phyloP scores from a whole-genome alignment of 2,797 vertebrate species.

The Rachycentron canadum region DNA sequence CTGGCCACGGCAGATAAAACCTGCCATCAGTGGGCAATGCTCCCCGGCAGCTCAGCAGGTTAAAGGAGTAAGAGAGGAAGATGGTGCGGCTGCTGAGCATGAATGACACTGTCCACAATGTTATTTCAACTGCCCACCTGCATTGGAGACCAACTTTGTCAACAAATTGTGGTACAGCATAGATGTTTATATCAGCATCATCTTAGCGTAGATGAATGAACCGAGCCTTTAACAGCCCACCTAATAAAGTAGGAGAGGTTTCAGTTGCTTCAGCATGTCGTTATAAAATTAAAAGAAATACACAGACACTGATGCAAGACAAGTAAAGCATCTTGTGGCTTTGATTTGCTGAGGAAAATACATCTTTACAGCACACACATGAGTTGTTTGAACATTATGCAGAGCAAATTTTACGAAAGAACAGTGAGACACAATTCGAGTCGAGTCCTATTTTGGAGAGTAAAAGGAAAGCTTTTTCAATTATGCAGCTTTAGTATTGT shows the following conservation, averaged over 20 bases:
- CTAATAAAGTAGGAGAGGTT: conserved; percentile 22
- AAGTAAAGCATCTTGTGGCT: conserved; percentile 27
- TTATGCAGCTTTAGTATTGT: conserved; percentile 47
- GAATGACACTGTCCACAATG: conserved; percentile 53
- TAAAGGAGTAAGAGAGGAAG: conserved; percentile 56
- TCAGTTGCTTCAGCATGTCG: not conserved
- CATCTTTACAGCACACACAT: conserved; percentile 31
- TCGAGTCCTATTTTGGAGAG: conserved; percentile 42
- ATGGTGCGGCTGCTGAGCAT: conserved; percentile 55
- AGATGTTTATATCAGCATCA: conserved; percentile 12
- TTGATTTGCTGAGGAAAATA: conserved; percentile 26
- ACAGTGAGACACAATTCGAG: conserved; percentile 33
- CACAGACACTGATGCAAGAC: not conserved
- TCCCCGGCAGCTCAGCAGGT: conserved; percentile 61
- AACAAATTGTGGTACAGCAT: conserved; percentile 33
- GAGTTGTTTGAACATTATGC: conserved; percentile 33
- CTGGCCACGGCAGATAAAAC: conserved; percentile 79
- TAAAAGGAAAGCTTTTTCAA: conserved; percentile 59
- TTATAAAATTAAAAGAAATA: conserved; percentile 13
- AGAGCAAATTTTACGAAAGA: conserved; percentile 40
- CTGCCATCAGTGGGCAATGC: conserved; percentile 55
- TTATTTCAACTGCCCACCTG: conserved; percentile 55
- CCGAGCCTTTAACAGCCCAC: conserved; percentile 13
- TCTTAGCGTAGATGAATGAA: not conserved
- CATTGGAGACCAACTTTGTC: conserved; percentile 56